Base-by-base conservation (phyloP, 2,113 vertebrate species). In the Trogon melanurus region DNA sequence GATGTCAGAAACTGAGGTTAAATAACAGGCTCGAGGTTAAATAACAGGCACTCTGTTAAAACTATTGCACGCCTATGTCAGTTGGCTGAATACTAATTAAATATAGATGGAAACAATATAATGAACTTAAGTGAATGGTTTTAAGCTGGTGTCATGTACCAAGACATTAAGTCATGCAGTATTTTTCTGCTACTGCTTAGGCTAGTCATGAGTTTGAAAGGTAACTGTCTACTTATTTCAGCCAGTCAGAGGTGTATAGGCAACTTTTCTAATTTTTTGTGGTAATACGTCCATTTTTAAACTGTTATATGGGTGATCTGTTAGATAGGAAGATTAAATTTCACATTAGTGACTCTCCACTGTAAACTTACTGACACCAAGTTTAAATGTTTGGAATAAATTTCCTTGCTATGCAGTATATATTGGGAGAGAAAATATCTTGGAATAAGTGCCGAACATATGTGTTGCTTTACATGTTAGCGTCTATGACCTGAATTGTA, bases 1-100 rank as follows among this genome's bases (percentile, higher is more conserved):
- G 94, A 96, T 96, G 96, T 96, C 94, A 97, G 93, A 94, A 96
- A 91, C 96, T 96, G 94, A 96, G 96, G 95, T 97, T 96, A 97
- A 97, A 96, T 97, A 97, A 97, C 96, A 96, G 75, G 66, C 93
- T 93, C 0, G 38, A 96, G 96, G 95, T 97, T 96, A 97, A 97
- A 79, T 97, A 97, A 97, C 94, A 94, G 72, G 65, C 72, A 95
- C 51, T 66, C 69, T 89, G 95, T 96, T 94, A 94, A 93, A 93
- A 96, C 91, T 88, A 89, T 81, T 91, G 91, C 94, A 90, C 6
- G 1, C 32, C 81, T 92, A 73, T 97, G 95, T 94, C 83, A 67
- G 8, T 89, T 95, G 54, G 69, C 72, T 95, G 92, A 81, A 74
- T 58, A 17, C 74, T 97, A 73, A 97, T 97, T 97, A 97, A 97